phyloP scores from a whole-genome alignment of 1,140 invertebrate genomes.

The Apis dorsata region DNA sequence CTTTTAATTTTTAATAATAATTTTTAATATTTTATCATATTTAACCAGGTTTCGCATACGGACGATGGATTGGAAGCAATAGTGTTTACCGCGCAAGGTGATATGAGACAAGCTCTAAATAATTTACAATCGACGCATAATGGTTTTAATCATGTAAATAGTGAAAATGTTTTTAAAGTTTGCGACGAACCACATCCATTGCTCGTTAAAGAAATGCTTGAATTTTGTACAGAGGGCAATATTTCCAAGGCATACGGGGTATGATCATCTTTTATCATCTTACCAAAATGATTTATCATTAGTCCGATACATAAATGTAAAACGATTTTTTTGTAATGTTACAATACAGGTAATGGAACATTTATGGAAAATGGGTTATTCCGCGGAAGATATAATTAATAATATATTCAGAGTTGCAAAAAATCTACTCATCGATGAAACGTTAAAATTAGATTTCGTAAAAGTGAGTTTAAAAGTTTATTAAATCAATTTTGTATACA shows the following conservation, averaged over 20 bases:
- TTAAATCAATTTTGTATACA: background rate
- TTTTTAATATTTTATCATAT: background rate
- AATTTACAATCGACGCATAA: constrained; percentile 98
- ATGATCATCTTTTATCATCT: constrained; percentile 34
- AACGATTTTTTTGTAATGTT: constrained; percentile 44
- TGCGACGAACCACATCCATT: constrained; percentile 99
- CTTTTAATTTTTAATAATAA: background rate
- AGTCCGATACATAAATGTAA: constrained; percentile 13
- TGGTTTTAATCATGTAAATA: constrained; percentile 95
- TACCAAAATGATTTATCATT: background rate
- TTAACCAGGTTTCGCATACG: constrained; percentile 85
- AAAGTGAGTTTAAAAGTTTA: constrained; percentile 83
- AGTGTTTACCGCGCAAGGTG: constrained; percentile 98
- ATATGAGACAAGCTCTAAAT: constrained; percentile 98
- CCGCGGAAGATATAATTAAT: constrained; percentile 96
- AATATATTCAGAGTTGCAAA: constrained; percentile 97
- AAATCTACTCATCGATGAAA: constrained; percentile 89
- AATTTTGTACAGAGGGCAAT: constrained; percentile 89
- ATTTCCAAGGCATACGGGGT: constrained; percentile 94
- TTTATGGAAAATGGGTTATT: constrained; percentile 96
- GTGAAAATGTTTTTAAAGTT: constrained; percentile 99
- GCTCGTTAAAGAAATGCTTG: constrained; percentile 95
- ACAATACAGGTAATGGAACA: constrained; percentile 87
- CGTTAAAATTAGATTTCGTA: constrained; percentile 92
- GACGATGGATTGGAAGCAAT: constrained; percentile 98